A percentile compares a stretch with the other conserved stretches of the same genome.
Evolutionary conservation across 2,113 vertebrate species (phyloP).

Genomic region (Engraulis encrasicolus): DNA sequence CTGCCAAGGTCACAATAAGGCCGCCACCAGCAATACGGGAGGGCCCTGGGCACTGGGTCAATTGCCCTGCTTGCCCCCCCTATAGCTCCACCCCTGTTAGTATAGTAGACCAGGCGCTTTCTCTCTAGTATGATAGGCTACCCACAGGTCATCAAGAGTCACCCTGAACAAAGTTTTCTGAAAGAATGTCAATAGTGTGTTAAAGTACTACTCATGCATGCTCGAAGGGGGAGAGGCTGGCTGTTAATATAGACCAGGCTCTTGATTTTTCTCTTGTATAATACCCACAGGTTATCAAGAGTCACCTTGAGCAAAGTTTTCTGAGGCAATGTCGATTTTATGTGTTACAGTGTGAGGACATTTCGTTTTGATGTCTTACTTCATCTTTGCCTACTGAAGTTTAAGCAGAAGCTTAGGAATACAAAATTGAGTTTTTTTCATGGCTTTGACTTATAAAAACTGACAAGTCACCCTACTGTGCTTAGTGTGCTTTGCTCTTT

Average conservation of each 20-base stretch:
- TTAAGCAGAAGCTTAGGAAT: background rate
- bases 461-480: background rate
- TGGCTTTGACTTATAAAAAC: background rate
- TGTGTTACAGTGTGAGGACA: background rate
- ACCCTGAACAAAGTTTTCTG: too few relatives aligned
- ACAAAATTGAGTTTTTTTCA: background rate
- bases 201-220: too few relatives aligned
- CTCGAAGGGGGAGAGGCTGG: background rate
- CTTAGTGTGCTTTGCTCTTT: background rate
- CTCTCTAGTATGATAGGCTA: too few relatives aligned
- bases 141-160: too few relatives aligned
- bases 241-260: background rate
- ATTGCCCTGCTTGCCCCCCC: too few relatives aligned
- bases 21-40: too few relatives aligned
- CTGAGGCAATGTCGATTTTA: background rate
- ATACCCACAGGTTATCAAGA: background rate
- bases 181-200: too few relatives aligned
- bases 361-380: background rate
- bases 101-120: too few relatives aligned
- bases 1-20: too few relatives aligned
- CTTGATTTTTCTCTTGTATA: background rate
- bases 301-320: background rate
- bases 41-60: too few relatives aligned
- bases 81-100: too few relatives aligned
- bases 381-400: background rate